A percentile compares a stretch with the other conserved stretches of the same genome.
These are phyloP conservation scores for Amphipyra berbera DNA, from an alignment of 2,888 invertebrate species.

Conservation along the genomic window DNA sequence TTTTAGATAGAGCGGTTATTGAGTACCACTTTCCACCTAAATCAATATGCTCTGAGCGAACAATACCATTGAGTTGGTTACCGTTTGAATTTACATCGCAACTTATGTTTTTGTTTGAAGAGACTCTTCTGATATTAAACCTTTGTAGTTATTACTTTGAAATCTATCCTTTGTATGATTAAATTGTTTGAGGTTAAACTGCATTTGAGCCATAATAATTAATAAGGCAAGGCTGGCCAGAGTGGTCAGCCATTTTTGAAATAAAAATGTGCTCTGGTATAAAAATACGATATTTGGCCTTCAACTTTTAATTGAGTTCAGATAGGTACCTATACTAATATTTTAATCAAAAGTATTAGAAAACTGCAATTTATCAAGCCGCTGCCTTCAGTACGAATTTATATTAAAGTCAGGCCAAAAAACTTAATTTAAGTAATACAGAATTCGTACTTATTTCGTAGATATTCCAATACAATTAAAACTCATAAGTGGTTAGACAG, in stretches of 20 bases:
- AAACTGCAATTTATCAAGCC: too few relatives aligned
- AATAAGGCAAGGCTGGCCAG: too few relatives aligned
- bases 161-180: neutral
- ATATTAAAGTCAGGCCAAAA: too few relatives aligned
- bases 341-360: too few relatives aligned
- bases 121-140: slow-evolving; percentile 25
- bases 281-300: too few relatives aligned
- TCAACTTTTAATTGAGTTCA: too few relatives aligned
- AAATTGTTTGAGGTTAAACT: too few relatives aligned
- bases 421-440: slow-evolving; percentile 11
- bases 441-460: slow-evolving; percentile 32
- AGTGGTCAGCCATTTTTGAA: too few relatives aligned
- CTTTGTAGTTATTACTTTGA: slow-evolving; percentile 14
- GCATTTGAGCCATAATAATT: too few relatives aligned
- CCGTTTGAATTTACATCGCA: slow-evolving; percentile 61
- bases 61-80: slow-evolving; percentile 67
- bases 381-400: too few relatives aligned
- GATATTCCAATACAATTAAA: slow-evolving; percentile 32
- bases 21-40: slow-evolving; percentile 77
- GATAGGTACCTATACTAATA: too few relatives aligned
- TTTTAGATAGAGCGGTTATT: slow-evolving; percentile 77
- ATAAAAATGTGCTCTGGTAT: too few relatives aligned
- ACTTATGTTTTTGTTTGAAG: slow-evolving; percentile 53
- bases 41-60: slow-evolving; percentile 78
- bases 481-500: slow-evolving; percentile 34